Conservation (phyloP, 2,888 invertebrate species). For the Fragum whitleyi region DNA sequence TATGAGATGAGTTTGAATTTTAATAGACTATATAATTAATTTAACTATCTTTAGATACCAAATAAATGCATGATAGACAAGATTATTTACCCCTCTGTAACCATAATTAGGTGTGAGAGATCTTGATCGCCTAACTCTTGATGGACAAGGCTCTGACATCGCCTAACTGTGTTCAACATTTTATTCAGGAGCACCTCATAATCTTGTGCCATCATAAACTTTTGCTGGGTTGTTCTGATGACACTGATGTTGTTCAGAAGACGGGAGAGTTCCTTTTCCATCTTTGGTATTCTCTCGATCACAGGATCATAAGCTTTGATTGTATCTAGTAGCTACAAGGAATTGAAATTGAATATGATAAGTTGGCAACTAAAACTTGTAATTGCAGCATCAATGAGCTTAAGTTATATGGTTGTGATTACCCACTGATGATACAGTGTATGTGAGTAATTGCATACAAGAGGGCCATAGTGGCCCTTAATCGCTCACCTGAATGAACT, state of each 20-base stretch:
- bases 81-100: constrained; percentile 91
- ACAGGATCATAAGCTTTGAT: constrained; percentile 75
- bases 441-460: no score
- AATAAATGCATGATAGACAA: no score
- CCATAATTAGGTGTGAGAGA: constrained; percentile 92
- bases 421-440: no score
- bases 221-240: constrained; percentile 93
- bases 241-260: constrained; percentile 94
- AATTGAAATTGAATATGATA: no score
- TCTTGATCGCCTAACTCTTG: constrained; percentile 89
- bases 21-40: no score
- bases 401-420: no score
- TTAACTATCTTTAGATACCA: no score
- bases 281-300: constrained; percentile 75
- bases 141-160: constrained; percentile 87
- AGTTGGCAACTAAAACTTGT: no score
- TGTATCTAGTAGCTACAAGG: constrained; percentile 74
- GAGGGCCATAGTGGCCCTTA: no score
- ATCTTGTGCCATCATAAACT: constrained; percentile 92
- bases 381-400: no score
- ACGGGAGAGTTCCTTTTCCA: constrained; percentile 88
- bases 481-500: no score
- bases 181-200: constrained; percentile 94
- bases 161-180: constrained; percentile 93
- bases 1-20: no score